These are phyloP conservation scores for Clistopyga incitator DNA, from an alignment of 2,888 invertebrate genomes.

Conservation along the genomic window DNA sequence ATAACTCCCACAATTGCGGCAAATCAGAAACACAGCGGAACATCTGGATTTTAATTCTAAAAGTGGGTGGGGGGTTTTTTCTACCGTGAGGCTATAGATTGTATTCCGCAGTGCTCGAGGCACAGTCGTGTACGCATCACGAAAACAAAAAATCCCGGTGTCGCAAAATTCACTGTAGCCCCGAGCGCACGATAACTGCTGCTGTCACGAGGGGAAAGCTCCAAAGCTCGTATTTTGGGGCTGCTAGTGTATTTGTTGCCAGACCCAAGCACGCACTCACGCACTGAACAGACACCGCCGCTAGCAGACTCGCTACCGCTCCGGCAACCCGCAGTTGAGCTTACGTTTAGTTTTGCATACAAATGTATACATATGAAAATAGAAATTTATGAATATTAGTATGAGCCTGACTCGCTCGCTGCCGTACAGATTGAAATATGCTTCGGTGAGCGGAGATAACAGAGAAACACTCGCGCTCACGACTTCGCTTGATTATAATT, in stretches of 20 bases:
- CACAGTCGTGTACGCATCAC: slow-evolving; percentile 23
- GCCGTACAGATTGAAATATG: slow-evolving; percentile 20
- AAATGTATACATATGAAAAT: slow-evolving; percentile 66
- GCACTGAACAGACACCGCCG: slow-evolving; percentile 33
- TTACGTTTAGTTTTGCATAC: slow-evolving; percentile 65
- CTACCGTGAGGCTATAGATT: not conserved
- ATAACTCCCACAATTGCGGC: slow-evolving; percentile 11
- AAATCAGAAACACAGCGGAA: slow-evolving; percentile 31
- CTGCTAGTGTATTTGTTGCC: slow-evolving; percentile 43
- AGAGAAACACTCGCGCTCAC: slow-evolving; percentile 11
- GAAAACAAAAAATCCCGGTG: slow-evolving; percentile 5
- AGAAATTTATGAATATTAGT: slow-evolving; percentile 67
- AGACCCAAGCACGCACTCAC: slow-evolving; percentile 47
- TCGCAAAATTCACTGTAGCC: slow-evolving; percentile 42
- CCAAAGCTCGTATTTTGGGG: slow-evolving; percentile 60
- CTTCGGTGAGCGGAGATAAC: slow-evolving; percentile 4
- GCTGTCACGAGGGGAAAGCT: slow-evolving; percentile 7
- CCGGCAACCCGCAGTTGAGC: slow-evolving; percentile 27
- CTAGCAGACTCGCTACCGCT: slow-evolving; percentile 19
- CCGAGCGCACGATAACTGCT: slow-evolving; percentile 22
- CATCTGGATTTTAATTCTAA: slow-evolving; percentile 30
- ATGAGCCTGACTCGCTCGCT: slow-evolving; percentile 33
- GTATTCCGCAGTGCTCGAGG: slow-evolving; percentile 8
- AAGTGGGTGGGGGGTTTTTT: slow-evolving; percentile 29
- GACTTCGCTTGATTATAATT: slow-evolving; percentile 32